A percentile compares a stretch with the other conserved stretches of the same genome.
Evolutionary conservation across 2,113 vertebrate species (phyloP).

Genomic region (Nyctereutes procyonoides): DNA sequence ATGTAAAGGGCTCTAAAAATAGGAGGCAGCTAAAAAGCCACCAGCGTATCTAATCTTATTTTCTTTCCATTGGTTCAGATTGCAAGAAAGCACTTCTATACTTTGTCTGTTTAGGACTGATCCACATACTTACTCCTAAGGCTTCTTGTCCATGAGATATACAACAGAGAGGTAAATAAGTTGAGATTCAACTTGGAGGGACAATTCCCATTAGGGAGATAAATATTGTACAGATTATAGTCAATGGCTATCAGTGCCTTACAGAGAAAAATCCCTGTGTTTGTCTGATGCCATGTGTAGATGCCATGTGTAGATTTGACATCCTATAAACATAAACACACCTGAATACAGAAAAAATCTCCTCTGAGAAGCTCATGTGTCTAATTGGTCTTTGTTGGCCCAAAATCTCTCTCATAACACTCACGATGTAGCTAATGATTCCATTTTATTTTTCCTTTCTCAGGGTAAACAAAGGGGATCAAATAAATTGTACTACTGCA

Average conservation of each 20-base stretch:
- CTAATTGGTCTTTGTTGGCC: not conserved
- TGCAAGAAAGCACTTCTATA: not conserved
- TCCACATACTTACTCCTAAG: not conserved
- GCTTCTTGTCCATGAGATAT: not conserved
- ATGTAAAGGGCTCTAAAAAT: not conserved
- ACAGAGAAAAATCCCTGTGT: not conserved
- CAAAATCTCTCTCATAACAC: not conserved
- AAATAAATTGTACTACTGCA: not conserved
- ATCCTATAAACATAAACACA: not conserved
- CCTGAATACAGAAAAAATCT: conserved; percentile 21
- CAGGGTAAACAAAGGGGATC: not conserved
- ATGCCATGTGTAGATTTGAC: not conserved
- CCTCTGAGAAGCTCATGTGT: not conserved
- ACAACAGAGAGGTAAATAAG: not conserved
- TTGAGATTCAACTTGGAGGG: not conserved
- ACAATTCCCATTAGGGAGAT: not conserved
- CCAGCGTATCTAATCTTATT: not conserved
- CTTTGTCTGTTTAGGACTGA: not conserved
- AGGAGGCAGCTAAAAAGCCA: not conserved
- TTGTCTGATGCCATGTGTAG: not conserved
- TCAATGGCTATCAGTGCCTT: not conserved
- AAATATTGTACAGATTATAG: not conserved
- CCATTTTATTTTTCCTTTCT: not conserved
- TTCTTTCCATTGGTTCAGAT: not conserved
- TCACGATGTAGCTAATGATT: not conserved